Evolutionary conservation across 2,113 vertebrate species (phyloP), one percentile per base, ranked within the genome.

Genomic region (Azemiops feae): DNA sequence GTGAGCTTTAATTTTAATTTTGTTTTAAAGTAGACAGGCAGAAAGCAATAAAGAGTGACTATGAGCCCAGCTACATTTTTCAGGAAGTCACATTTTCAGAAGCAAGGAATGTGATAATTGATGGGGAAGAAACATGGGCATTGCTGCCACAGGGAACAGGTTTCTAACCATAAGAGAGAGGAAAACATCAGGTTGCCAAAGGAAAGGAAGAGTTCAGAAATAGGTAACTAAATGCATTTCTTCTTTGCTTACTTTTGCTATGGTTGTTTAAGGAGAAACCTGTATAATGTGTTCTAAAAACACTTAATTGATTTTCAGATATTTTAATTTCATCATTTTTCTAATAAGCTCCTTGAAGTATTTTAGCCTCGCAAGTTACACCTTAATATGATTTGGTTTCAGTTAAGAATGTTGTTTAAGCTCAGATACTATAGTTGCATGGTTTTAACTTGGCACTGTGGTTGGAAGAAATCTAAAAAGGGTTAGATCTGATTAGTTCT

Each of bases 21-120:
- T 39, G 55, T 0, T 0, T 22, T n/a, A 27, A 58, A 60, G 53
- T 81, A 93, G 60, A 39, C 9, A 0, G 0, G 34, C 23, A 0
- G 0, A 52, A 43, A 88, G 74, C 18, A 81, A 81, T 81, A 81
- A 43, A 52, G 25, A 55, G 3, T 12, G 12, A 53, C 12, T 43
- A 58, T 53, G 20, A 58, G 53, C 10, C 23, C n/a, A 34, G 43
- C n/a, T 27, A 22, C 9, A 30, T 85, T 86, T 18, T 43, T 45
- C 25, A 45, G 53, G 52, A 91, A 12, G 39, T 34, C 89, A 90
- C 9, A 50, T 27, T 52, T 22, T n/a, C 4, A 50, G 50, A 25
- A 69, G 25, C 45, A 47, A n/a, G 30, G 25, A 90, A 10, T 3
- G n/a, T 27, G 54, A 25, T 58, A 89, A 89, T 39, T 16, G 55